Evolutionary conservation across 2,113 vertebrate genomes (phyloP), one percentile per base, ranked within the genome.

Genomic region (Oceanodroma tethys): DNA sequence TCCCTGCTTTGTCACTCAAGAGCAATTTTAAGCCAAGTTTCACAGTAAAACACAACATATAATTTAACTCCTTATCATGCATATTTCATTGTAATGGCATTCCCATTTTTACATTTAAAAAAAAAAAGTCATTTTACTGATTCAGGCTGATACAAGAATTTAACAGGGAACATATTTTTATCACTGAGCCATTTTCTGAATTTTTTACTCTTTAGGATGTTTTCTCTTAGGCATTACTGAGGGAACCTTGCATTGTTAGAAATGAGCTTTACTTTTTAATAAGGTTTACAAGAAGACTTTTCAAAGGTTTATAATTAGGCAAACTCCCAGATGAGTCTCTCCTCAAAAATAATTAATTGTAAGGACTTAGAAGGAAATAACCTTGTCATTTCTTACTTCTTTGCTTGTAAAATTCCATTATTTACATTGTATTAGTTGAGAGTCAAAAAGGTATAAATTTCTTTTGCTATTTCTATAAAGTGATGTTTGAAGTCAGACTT

Each of bases 91-190:
- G 6, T 47, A 72, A 36, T 27, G 25, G 30, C 17, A 65, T 86
- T 85, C 9, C 9, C 3, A 59, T 70, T 90, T 86, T 85, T 91
- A 98, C 94, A 87, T 97, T 56, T 87, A 96, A 90, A 80, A 23
- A 48, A 95, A 94, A 96, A 91, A 98, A 90, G 66, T 93, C 4
- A 97, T 98, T 96, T 94, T 98, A 93, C 76, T 97, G 80, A 89
- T 98, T 65, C 95, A 95, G 94, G 87, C 38, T 68, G 92, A 97
- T 75, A 97, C 95, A 95, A 98, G 95, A 90, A 73, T 59, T 42
- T 82, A 88, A 21, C 72, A 96, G 60, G 81, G 97, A 81, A 59
- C 96, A 92, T 87, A 96, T 93, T 85, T 88, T 66, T 42, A 63
- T 48, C n/a, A 42, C 17, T 26, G 12, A 74, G 3, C 4, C 16